A percentile compares a stretch with the other conserved stretches of the same genome.
phyloP scores from a whole-genome alignment of 1,140 invertebrate species.

The Adelges cooleyi region DNA sequence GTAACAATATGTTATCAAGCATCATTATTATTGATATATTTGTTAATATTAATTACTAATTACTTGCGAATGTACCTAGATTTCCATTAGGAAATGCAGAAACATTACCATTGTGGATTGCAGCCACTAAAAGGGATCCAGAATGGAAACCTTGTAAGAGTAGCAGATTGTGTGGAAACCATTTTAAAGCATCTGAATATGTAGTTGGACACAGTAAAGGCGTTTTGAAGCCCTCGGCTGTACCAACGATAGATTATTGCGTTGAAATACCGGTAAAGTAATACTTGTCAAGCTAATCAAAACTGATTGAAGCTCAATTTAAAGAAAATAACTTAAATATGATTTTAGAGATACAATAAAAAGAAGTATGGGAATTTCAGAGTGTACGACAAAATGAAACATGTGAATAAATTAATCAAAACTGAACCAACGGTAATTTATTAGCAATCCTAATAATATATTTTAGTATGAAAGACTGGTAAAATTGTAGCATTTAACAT shows the following conservation, averaged over 20 bases:
- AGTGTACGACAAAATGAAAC: not conserved
- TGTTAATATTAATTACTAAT: too few relatives aligned
- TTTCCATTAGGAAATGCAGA: conserved; percentile 10
- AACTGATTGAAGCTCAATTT: not conserved
- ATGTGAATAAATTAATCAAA: not conserved
- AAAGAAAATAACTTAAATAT: not conserved
- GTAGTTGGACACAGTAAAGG: conserved; percentile 12
- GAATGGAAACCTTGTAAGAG: conserved; percentile 14
- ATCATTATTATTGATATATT: not conserved
- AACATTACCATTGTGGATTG: not conserved
- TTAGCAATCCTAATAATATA: too few relatives aligned
- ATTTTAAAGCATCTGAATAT: conserved; percentile 15
- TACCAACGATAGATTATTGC: conserved; percentile 16
- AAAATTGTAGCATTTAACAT: too few relatives aligned
- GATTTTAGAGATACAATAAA: not conserved
- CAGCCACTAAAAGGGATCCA: conserved; percentile 1
- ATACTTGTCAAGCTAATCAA: not conserved
- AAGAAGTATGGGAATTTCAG: not conserved
- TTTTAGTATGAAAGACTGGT: too few relatives aligned
- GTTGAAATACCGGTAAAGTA: not conserved
- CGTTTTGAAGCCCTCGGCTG: not conserved
- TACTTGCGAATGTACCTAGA: too few relatives aligned
- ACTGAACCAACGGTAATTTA: not conserved
- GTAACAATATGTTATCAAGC: not conserved
- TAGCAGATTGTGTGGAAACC: conserved; percentile 17